Evolutionary conservation across 1,140 invertebrate genomes (phyloP).

Genomic region (Tribolium castaneum): DNA sequence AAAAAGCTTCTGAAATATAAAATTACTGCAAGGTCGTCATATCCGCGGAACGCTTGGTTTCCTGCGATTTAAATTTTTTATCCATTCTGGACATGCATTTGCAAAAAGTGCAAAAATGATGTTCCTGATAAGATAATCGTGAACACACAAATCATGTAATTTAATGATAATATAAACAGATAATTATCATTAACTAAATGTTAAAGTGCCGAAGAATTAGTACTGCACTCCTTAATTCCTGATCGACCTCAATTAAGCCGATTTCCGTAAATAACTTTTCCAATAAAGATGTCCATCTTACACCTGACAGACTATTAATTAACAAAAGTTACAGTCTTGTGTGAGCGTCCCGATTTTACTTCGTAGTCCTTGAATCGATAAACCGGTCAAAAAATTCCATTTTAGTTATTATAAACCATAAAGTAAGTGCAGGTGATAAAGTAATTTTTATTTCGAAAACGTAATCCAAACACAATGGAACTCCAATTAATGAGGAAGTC

Average conservation of each 20-base stretch:
- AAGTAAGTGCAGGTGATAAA: not conserved
- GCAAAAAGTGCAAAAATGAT: conserved; percentile 3
- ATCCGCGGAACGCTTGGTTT: conserved; percentile 26
- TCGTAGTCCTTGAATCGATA: not conserved
- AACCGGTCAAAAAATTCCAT: conserved; percentile 29
- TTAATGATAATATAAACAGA: not conserved
- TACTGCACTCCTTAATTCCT: not conserved
- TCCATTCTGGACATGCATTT: not conserved
- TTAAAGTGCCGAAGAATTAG: not conserved
- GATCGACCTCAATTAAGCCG: not conserved
- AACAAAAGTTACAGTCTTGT: not conserved
- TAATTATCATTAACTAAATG: not conserved
- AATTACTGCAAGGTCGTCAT: conserved; percentile 32
- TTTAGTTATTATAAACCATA: not conserved
- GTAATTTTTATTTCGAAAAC: not conserved
- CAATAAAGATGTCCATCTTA: not conserved
- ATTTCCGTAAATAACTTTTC: conserved; percentile 28
- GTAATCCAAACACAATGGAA: not conserved
- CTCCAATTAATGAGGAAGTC: not conserved
- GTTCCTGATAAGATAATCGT: conserved; percentile 3
- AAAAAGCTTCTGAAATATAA: conserved; percentile 26
- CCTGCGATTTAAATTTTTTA: conserved; percentile 29
- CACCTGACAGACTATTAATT: not conserved
- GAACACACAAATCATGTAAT: not conserved
- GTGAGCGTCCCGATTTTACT: not conserved